Base-by-base conservation (phyloP, 2,888 invertebrate genomes). In the Beris chalybata region DNA sequence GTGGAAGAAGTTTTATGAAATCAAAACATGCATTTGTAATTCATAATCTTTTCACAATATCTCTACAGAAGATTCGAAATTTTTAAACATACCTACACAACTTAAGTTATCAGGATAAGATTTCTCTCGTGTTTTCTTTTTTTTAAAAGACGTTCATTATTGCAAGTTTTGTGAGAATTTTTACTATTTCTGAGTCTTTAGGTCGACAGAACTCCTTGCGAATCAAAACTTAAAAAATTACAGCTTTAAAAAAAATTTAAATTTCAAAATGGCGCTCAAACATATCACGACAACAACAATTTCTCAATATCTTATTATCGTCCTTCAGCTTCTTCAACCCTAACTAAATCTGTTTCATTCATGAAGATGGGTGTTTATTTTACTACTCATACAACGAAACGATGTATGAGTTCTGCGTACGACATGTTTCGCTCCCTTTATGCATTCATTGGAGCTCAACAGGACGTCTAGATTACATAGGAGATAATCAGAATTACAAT, bases 381-480 rank as follows among this genome's bases (percentile, higher is more conserved):
- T 22, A 48, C 48, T 48, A 48, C 13, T 15, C 13, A 15, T 22
- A 48, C 22, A 7, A 12, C 6, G 48, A 48, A 15, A 48, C 22
- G 22, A 22, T 9, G 12, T 15, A 15, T 48, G 12, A 3, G 6
- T 48, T 15, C 13, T 3, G 45, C 45, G 45, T 12, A 45, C n/a
- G 45, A n/a, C 11, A 45, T 48, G 48, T 48, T 48, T 48, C 13
- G 48, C 48, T 22, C 12, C 22, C 15, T 48, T 13, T 15, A 15
- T 15, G 5, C 22, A 15, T 12, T 15, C 22, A 15, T 48, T 48
- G 22, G 13, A 48, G 13, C 6, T 2, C 48, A 12, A 48, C 48
- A 48, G 48, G 48, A 48, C 48, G 13, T 48, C 48, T 48, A 48
- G 48, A 48, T 48, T 48, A 48, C 48, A 48, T 11, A 48, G 48